Base-by-base conservation (phyloP, 2,888 invertebrate genomes). In the Dryadula phaetusa region DNA sequence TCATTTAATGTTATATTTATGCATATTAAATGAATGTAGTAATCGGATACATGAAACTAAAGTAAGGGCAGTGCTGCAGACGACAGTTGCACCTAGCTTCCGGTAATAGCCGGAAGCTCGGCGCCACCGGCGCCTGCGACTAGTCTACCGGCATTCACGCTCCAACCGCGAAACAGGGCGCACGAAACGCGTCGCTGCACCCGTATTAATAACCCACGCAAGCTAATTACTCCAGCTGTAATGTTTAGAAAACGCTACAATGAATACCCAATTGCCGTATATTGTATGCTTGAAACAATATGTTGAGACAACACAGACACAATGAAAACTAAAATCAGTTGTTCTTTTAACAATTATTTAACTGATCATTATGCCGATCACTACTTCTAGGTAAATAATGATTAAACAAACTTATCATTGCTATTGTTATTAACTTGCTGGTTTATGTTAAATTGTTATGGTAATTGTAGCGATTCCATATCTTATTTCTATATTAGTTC, bases 31-130 rank as follows among this genome's bases (percentile, higher is more conserved):
- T 42, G 12, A 61, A 64, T 64, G 54, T 67, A 60, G 54, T 67
- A 60, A 66, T 37, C 64, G 63, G 68, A 69, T 62, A 63, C 62
- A 53, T 67, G 64, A 70, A 66, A 69, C 58, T 66, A 70, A 66
- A 75, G 82, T 81, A 83, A 81, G 81, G 78, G 76, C 78, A 80
- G 82, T 86, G 83, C 86, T 83, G 84, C 87, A 80, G 83, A 79
- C 79, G 82, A 82, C 87, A 84, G 86, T 88, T 88, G 89, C 88
- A 88, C 82, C 83, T 82, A 81, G 80, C 88, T 89, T 91, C 90
- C 90, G 87, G 79, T 76, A 76, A 70, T 75, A 77, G 79, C 79
- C 85, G 90, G 90, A 90, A 88, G 79, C 73, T 72, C 72, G 88
- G 89, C 90, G 90, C 88, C 88, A 83, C 74, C 75, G 84, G 83